These are phyloP conservation scores for Pomphorhynchus laevis DNA, from an alignment of 1,140 invertebrate species.

Conservation along the genomic window DNA sequence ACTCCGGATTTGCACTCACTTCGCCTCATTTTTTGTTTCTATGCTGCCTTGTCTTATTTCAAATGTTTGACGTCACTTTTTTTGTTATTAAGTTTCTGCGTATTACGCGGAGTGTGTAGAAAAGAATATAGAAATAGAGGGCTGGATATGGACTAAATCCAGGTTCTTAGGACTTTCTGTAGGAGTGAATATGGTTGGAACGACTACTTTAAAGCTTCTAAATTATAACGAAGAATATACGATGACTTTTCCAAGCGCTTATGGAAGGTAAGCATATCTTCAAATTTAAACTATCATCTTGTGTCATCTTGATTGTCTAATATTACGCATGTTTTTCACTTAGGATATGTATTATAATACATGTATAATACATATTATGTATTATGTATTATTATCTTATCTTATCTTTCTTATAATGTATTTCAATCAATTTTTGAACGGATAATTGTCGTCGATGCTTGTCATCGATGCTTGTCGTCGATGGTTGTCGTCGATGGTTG, in stretches of 20 bases:
- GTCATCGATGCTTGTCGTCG: too few species aligned
- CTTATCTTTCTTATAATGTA: too few species aligned
- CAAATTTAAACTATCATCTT: neutral
- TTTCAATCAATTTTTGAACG: too few species aligned
- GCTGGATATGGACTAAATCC: slow-evolving; percentile 26
- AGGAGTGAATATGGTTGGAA: slow-evolving; percentile 24
- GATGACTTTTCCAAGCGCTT: slow-evolving; percentile 24
- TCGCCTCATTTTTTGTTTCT: too few species aligned
- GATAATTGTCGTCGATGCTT: too few species aligned
- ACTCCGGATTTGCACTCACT: too few species aligned
- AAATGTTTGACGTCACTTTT: neutral
- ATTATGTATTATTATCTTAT: too few species aligned
- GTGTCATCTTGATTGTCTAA: neutral
- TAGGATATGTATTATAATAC: neutral
- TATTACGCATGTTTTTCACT: neutral
- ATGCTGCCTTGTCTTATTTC: too few species aligned
- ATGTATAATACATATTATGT: neutral
- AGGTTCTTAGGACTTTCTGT: slow-evolving; percentile 25
- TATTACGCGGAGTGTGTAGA: slow-evolving; percentile 24
- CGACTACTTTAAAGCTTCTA: slow-evolving; percentile 20
- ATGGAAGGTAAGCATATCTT: slow-evolving; percentile 18
- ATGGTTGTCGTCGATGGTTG: too few species aligned
- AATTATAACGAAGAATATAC: slow-evolving; percentile 23
- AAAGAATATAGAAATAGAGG: slow-evolving; percentile 21
- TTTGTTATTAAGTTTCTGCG: slow-evolving; percentile 19